Conservation (phyloP, 2,113 vertebrate species). For the Tachycineta bicolor region DNA sequence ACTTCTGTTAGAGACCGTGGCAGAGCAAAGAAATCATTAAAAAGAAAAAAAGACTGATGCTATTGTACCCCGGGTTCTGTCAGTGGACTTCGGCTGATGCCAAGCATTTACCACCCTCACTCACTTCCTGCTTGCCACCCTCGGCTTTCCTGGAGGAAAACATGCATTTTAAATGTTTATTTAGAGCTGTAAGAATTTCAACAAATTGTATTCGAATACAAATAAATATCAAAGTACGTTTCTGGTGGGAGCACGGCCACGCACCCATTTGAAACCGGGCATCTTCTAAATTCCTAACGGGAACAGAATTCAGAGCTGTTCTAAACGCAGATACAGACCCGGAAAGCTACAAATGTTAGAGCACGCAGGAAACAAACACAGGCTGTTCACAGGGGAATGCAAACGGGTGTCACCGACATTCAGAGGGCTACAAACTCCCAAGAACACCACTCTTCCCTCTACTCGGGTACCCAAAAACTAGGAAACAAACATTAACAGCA, state of each 20-base stretch:
- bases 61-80: background rate
- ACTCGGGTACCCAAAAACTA: background rate
- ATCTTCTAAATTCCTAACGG: conserved; percentile 43
- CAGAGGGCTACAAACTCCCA: background rate
- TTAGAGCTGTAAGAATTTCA: conserved; percentile 44
- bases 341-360: background rate
- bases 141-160: conserved; percentile 38
- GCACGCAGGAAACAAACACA: background rate
- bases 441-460: background rate
- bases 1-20: background rate
- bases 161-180: conserved; percentile 69
- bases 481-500: background rate
- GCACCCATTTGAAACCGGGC: background rate
- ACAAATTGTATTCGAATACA: conserved; percentile 72
- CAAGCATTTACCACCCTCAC: conserved; percentile 52
- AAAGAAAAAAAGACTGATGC: background rate
- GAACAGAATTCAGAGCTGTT: conserved; percentile 36
- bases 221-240: conserved; percentile 64
- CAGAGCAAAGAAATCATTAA: background rate
- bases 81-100: background rate
- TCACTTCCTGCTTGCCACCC: conserved; percentile 39
- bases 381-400: background rate
- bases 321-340: background rate
- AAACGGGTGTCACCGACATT: background rate
- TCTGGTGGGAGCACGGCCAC: conserved; percentile 50